A percentile compares a stretch with the other conserved stretches of the same genome.
Conservation (phyloP, 2,797 vertebrate genomes). For the Tangara arthus region DNA sequence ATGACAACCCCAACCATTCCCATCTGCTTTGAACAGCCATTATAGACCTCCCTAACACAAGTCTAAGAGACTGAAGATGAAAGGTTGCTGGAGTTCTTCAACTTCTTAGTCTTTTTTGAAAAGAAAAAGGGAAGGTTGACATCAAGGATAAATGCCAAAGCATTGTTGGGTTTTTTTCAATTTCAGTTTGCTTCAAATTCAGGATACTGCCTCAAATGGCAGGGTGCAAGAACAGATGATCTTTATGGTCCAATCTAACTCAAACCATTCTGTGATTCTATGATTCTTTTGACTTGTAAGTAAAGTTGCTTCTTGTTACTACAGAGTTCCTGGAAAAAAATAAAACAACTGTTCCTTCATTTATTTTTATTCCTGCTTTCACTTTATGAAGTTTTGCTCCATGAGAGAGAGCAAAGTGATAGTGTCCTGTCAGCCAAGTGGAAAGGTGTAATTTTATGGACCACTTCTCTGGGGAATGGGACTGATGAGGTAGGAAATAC, state of each 20-base stretch:
- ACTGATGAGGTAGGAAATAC: not conserved
- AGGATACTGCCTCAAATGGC: not conserved
- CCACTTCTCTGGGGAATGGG: not conserved
- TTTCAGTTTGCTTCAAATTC: not conserved
- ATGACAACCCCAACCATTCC: not conserved
- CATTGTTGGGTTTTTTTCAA: not conserved
- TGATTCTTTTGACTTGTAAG: not conserved
- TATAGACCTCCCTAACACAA: not conserved
- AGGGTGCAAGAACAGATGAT: not conserved
- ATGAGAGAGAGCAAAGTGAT: not conserved
- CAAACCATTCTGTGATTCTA: not conserved
- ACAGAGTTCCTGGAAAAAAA: not conserved
- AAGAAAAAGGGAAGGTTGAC: not conserved
- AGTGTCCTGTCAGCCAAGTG: not conserved
- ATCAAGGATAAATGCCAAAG: not conserved
- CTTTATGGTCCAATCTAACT: not conserved
- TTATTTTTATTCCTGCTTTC: not conserved
- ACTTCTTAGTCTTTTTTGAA: not conserved
- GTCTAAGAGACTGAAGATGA: not conserved
- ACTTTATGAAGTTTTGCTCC: not conserved
- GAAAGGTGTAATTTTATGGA: conserved; percentile 5
- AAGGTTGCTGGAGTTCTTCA: not conserved
- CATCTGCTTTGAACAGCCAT: not conserved
- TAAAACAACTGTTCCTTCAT: not conserved
- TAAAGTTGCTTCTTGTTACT: not conserved